Evolutionary conservation across 2,113 vertebrate genomes (phyloP), one percentile per base, ranked within the genome.

Genomic region (Myxocyprinus asiaticus): DNA sequence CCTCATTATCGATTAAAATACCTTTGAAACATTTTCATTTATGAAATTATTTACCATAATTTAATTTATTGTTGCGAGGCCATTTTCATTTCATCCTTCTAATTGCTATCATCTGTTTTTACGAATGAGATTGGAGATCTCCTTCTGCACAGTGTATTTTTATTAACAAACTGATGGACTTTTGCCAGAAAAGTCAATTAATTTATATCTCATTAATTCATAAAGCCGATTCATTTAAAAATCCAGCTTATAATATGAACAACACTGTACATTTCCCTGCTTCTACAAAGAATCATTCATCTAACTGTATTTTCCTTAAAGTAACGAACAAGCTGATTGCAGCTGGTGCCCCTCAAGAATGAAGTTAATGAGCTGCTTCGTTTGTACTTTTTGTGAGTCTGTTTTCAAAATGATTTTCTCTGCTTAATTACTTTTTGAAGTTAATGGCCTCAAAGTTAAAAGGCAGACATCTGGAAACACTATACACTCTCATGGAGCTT

Each of bases 331-430:
- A 86, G 87, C 84, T 88, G 86, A 90, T 92, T 88, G 89, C 91
- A 90, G 90, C 89, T 86, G 86, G 84, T 86, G 81, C 86, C 87
- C 87, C 88, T 83, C 78, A 87, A 90, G 90, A 91, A 87, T 84
- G 67, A 84, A 80, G 84, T 87, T 92, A 92, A 92, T 90, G 90
- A 92, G 88, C 85, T 88, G 85, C 86, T 88, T 85, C 86, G 76
- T 89, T 90, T 84, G 71, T 79, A 47, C 84, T 87, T 89, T 91
- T 91, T 86, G 73, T 88, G 87, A 89, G 83, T 88, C 90, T 89
- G 86, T 85, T 74, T 85, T 89, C 89, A 85, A 89, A 89, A 91
- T 89, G 87, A 90, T 88, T 89, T 82, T 85, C 87, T 79, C 86
- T 84, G 81, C 85, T 83, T 89, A 90, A 92, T 92, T 90, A 89